Evolutionary conservation across 2,113 vertebrate genomes (phyloP), one percentile per base, ranked within the genome.

Genomic region (Psettodes erumei): DNA sequence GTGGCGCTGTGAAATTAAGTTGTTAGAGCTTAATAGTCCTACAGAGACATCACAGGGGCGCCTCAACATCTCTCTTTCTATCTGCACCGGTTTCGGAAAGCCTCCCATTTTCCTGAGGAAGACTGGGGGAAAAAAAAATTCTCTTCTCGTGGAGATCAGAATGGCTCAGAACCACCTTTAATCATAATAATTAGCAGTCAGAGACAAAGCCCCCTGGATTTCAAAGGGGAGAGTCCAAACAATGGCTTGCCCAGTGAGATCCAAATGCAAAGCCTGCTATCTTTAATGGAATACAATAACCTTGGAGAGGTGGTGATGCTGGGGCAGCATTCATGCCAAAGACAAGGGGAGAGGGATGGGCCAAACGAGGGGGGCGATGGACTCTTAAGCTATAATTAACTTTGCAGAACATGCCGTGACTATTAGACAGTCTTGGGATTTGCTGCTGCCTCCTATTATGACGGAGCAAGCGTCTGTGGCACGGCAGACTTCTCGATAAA

Each of bases 1-100:
- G 68, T 79, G 77, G 69, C 8, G 50, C 73, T 71, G 76, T 82
- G 80, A 87, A 88, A 91, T 88, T 56, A 87, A 84, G 82, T 79
- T 86, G 82, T 76, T 81, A 72, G 63, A 75, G 82, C 56, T 71
- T 77, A 85, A 84, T 87, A 71, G 81, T 72, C 47, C 75, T 72
- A 71, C 75, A 60, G 67, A 91, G 80, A 84, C 77, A 71, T 70
- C 50, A 71, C 47, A 71, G 71, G 72, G 60, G 51, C 15, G 59
- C 53, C 53, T 45, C 64, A 30, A 62, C 60, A 79, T 77, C 59
- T 77, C 77, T 70, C 66, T 37, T 53, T 66, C 28, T 18, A 53
- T 53, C 47, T 53, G 47, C 78, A 87, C 72, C 64, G 58, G 78
- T 42, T 87, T 72, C 38, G 43, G 23, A 85, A 64, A 67, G 18